Conservation (phyloP, 1,140 invertebrate species). For the Eciton burchellii region DNA sequence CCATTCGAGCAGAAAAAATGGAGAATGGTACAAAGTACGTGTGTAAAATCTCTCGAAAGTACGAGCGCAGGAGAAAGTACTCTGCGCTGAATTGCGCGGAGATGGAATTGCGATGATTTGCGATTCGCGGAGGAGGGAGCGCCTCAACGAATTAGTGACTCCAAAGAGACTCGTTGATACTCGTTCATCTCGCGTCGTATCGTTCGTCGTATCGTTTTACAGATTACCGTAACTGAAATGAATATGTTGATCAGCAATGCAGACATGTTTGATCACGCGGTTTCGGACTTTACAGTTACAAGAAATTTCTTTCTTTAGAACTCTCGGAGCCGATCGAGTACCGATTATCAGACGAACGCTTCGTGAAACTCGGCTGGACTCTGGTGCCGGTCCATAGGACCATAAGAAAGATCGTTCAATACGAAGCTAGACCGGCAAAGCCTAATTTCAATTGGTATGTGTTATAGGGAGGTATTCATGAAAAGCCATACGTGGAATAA, state of each 20-base stretch:
- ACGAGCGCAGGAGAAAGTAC: neutral
- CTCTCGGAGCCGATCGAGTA: constrained; percentile 77
- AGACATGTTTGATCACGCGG: constrained; percentile 6
- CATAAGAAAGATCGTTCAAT: constrained; percentile 67
- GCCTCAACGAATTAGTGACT: neutral
- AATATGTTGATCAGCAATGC: constrained; percentile 48
- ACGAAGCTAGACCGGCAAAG: constrained; percentile 65
- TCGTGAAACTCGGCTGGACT: constrained; percentile 73
- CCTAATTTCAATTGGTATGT: constrained; percentile 69
- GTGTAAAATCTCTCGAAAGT: neutral
- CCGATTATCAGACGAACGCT: constrained; percentile 78
- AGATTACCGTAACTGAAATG: no score
- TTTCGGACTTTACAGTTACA: constrained; percentile 35
- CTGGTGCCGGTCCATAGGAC: constrained; percentile 69
- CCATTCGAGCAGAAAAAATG: constrained; percentile 21
- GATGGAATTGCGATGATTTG: constrained; percentile 27
- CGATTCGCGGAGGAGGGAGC: neutral
- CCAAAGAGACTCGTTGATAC: no score
- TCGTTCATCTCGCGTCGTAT: no score
- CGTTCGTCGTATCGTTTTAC: no score
- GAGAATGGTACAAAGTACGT: constrained; percentile 6
- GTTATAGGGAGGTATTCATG: neutral
- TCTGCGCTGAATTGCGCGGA: neutral
- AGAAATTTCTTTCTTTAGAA: constrained; percentile 73
- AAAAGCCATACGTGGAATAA: neutral